A percentile compares a stretch with the other conserved stretches of the same genome.
phyloP scores from a whole-genome alignment of 2,888 invertebrate species.

The Drosophila subquinaria region DNA sequence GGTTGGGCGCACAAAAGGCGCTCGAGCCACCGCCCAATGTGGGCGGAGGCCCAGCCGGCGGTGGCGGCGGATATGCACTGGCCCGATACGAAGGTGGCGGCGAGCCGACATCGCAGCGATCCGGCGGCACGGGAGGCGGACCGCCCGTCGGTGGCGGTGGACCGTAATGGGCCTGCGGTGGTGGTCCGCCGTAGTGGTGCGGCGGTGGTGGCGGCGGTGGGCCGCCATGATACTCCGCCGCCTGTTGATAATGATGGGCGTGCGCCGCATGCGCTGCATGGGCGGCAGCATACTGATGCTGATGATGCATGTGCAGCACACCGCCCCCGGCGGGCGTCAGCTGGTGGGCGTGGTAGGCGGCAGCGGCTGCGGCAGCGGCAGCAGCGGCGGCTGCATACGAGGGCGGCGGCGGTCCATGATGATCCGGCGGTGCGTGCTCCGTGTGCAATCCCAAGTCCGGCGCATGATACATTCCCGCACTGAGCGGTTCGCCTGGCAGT shows the following conservation, averaged over 20 bases:
- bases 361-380: conserved; percentile 81
- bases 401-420: conserved; percentile 82
- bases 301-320: conserved; percentile 74
- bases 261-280: conserved; percentile 70
- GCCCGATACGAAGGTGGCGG: conserved; percentile 82
- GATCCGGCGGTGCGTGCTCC: conserved; percentile 75
- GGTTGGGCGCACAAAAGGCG: conserved; percentile 85
- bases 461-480: conserved; percentile 80
- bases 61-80: conserved; percentile 70
- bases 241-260: conserved; percentile 78
- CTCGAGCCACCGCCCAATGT: conserved; percentile 83
- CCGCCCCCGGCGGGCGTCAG: conserved; percentile 75
- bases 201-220: conserved; percentile 61
- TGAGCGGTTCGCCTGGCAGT: conserved; percentile 74
- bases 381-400: conserved; percentile 81
- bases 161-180: conserved; percentile 66
- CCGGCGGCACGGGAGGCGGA: conserved; percentile 63
- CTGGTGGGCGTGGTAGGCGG: conserved; percentile 83
- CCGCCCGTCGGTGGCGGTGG: conserved; percentile 45
- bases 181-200: conserved; percentile 68
- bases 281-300: conserved; percentile 79
- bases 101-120: conserved; percentile 80
- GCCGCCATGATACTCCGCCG: conserved; percentile 75
- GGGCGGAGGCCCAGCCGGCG: conserved; percentile 66
- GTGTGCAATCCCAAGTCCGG: conserved; percentile 81